Conservation (phyloP, 2,797 vertebrate species). For the Manis pentadactyla region DNA sequence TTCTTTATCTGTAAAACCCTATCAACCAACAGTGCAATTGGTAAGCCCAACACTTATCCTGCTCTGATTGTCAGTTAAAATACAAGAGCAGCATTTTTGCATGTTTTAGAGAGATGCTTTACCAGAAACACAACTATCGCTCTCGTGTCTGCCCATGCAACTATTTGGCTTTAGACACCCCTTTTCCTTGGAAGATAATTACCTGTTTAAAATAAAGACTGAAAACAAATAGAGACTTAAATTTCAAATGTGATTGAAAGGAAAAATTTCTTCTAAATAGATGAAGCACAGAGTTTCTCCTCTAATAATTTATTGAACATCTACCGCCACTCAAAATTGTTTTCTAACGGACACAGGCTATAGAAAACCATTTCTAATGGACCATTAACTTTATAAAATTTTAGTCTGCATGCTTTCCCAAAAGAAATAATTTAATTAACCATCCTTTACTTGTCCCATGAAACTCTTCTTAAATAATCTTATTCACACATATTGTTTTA, state of each 20-base stretch:
- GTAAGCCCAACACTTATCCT: neutral
- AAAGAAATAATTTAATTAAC: neutral
- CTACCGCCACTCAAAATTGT: neutral
- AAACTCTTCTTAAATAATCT: neutral
- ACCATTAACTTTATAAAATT: neutral
- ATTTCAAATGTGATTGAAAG: constrained; percentile 19
- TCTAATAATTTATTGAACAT: neutral
- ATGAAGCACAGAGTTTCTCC: neutral
- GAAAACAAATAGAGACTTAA: neutral
- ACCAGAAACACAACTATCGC: neutral
- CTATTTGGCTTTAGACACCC: neutral
- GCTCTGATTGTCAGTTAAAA: neutral
- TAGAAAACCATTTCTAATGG: neutral
- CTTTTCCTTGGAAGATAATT: neutral
- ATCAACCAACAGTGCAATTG: neutral
- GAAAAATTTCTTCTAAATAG: neutral
- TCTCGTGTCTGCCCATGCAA: neutral
- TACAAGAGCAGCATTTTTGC: neutral
- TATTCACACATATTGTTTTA: neutral
- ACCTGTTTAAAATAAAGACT: neutral
- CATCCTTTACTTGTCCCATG: neutral
- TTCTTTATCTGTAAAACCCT: neutral
- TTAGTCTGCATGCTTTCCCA: neutral
- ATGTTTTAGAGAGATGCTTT: neutral
- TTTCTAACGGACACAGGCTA: neutral